Percentiles rank a stretch among this genome's conserved stretches.
Evolutionary conservation across 64 coral and sea anemone species (phyloP).

Genomic region (Catalaphyllia jardinei): DNA sequence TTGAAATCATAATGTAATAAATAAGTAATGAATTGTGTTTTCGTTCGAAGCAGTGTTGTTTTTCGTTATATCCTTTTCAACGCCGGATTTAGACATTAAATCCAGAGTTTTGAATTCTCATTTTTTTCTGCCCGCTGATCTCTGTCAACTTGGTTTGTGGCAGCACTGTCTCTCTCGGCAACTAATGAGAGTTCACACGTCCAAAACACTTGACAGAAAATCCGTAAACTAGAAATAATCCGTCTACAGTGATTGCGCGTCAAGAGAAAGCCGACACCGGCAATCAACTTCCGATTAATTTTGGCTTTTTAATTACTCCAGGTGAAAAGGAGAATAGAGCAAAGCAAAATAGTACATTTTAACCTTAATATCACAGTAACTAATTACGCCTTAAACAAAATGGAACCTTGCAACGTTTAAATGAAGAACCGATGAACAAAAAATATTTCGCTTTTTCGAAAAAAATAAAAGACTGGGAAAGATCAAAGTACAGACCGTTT

Average conservation of each 20-base stretch:
- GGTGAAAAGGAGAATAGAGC: neutral
- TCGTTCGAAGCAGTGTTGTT: too few species aligned
- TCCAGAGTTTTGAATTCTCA: neutral
- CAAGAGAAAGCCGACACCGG: neutral
- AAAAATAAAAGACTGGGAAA: neutral
- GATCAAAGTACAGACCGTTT: neutral
- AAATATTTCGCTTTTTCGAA: neutral
- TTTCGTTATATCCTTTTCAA: too few species aligned
- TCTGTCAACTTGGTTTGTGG: neutral
- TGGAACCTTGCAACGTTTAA: neutral
- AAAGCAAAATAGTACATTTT: constrained; percentile 3
- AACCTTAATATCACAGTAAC: neutral
- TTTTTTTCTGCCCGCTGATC: neutral
- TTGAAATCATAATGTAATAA: too few species aligned
- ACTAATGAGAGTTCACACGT: neutral
- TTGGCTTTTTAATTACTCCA: neutral
- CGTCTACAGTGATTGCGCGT: neutral
- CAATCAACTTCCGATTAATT: constrained; percentile 23
- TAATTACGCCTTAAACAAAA: constrained; percentile 3
- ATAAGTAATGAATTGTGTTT: too few species aligned
- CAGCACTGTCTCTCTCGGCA: neutral
- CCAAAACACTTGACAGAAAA: neutral
- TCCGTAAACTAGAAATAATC: neutral
- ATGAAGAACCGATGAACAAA: neutral
- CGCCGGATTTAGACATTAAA: neutral